Percentiles rank a stretch among this genome's conserved stretches.
phyloP scores from a whole-genome alignment of 2,113 vertebrate genomes.

The Halichoerus grypus region DNA sequence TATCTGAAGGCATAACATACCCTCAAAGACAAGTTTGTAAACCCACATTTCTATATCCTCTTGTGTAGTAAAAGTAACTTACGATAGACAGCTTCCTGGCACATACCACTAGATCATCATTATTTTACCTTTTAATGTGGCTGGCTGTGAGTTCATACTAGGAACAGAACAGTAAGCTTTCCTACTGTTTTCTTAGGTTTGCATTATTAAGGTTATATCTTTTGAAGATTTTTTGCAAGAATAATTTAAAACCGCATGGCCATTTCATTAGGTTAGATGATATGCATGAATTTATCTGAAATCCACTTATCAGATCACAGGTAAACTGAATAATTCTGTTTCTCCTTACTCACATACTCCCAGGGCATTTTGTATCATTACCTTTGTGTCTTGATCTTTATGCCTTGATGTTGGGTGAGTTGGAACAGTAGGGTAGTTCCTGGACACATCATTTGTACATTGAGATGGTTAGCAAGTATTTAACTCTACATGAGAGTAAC shows the following conservation, averaged over 20 bases:
- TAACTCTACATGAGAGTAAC: not conserved
- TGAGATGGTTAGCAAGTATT: not conserved
- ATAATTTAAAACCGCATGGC: not conserved
- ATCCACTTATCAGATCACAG: not conserved
- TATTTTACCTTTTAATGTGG: slow-evolving; percentile 8
- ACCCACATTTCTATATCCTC: not conserved
- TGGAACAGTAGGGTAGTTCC: not conserved
- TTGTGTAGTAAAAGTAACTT: not conserved
- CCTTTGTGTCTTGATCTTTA: not conserved
- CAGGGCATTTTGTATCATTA: not conserved
- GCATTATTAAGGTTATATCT: not conserved
- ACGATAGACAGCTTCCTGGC: not conserved
- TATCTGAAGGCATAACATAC: not conserved
- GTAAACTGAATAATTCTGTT: not conserved
- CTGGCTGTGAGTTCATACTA: not conserved
- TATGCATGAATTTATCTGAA: not conserved
- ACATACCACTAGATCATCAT: not conserved
- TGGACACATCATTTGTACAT: not conserved
- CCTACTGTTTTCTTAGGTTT: not conserved
- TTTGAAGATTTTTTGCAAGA: not conserved
- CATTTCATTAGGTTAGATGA: not conserved
- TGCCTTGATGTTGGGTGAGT: not conserved
- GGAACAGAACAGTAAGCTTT: not conserved
- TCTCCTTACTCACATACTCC: not conserved
- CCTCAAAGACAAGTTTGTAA: not conserved